phyloP scores from a whole-genome alignment of 2,113 vertebrate genomes.

The Oenanthe melanoleuca region DNA sequence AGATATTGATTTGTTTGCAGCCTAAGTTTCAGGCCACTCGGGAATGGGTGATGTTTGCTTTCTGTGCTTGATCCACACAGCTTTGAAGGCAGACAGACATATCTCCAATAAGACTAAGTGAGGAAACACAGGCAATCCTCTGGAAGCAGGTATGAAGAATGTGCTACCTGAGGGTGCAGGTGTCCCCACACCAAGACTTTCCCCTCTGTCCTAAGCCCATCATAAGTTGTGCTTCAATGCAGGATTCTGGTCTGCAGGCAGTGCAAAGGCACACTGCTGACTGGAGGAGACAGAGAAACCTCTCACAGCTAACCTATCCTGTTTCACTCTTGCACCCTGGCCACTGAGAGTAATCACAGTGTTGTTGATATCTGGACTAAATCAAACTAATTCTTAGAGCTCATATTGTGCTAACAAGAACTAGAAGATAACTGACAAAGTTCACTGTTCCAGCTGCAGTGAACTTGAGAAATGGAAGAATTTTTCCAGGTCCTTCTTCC shows the following conservation, averaged over 20 bases:
- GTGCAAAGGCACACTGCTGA: not conserved
- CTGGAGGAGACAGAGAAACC: not conserved
- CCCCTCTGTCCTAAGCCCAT: not conserved
- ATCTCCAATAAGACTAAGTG: not conserved
- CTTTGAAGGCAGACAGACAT: not conserved
- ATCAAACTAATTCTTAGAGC: not conserved
- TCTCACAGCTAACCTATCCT: not conserved
- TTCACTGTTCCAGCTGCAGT: not conserved
- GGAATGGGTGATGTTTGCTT: not conserved
- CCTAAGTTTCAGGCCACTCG: not conserved
- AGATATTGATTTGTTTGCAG: not conserved
- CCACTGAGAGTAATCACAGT: not conserved
- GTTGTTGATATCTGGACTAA: not conserved
- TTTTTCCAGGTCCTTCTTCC: not conserved
- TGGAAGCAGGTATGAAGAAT: not conserved
- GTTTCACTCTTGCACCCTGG: not conserved
- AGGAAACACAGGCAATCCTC: not conserved
- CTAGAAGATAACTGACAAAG: not conserved
- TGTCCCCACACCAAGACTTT: not conserved
- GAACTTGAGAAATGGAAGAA: not conserved
- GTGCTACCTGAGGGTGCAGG: not conserved
- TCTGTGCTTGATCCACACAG: not conserved
- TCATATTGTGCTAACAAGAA: not conserved
- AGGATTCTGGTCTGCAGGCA: not conserved
- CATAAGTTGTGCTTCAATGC: accelerated